Conservation (phyloP, 2,113 vertebrate genomes). For the Platichthys flesus region DNA sequence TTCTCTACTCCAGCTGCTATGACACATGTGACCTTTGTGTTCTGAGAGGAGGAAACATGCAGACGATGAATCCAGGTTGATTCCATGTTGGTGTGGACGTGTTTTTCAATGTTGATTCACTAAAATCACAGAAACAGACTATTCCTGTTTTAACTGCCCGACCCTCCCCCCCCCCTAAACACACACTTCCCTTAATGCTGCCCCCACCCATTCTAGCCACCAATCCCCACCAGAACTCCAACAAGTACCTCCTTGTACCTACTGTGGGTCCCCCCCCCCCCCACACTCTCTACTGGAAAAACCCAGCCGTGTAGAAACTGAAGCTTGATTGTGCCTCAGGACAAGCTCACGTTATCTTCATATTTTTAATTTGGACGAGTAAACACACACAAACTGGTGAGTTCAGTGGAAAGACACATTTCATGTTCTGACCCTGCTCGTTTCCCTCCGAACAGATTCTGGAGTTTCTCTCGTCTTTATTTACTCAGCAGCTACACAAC, state of each 20-base stretch:
- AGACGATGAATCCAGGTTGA: background rate
- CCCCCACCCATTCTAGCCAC: constrained; percentile 47
- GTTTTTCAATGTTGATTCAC: background rate
- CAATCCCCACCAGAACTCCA: constrained; percentile 19
- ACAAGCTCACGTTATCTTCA: constrained; percentile 65
- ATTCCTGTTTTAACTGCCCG: constrained; percentile 35
- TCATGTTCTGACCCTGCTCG: background rate
- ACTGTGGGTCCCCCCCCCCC: constrained; percentile 42
- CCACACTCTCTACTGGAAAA: constrained; percentile 56
- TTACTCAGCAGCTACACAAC: background rate
- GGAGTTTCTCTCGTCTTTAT: background rate
- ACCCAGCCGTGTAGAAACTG: constrained; percentile 55
- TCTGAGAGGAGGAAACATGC: background rate
- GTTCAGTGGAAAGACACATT: constrained; percentile 39
- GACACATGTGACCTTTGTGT: too few relatives aligned
- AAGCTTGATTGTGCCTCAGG: constrained; percentile 55
- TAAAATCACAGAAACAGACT: constrained; percentile 52
- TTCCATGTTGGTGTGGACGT: background rate
- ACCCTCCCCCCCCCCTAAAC: background rate
- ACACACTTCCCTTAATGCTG: constrained; percentile 31
- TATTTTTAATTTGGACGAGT: constrained; percentile 71
- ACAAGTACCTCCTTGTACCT: constrained; percentile 73
- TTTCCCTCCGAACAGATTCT: background rate
- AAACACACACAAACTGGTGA: constrained; percentile 18
- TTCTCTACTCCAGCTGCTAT: too few relatives aligned